phyloP scores from a whole-genome alignment of 2,888 invertebrate species.

The Eupithecia exiguata region DNA sequence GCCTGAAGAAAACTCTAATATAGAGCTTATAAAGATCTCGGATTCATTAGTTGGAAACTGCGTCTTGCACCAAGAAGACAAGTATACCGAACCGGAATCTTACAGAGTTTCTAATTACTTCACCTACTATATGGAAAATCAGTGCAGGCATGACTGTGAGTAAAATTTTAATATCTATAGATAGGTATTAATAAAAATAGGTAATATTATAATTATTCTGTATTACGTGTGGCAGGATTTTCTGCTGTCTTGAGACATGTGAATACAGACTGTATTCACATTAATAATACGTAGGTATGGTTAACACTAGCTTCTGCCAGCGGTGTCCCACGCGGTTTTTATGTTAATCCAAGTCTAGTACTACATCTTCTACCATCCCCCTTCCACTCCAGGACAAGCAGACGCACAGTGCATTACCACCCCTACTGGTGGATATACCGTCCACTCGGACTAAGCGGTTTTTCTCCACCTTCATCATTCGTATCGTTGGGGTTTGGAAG shows the following conservation, averaged over 20 bases:
- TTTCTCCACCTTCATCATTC: no score
- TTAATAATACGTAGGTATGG: no score
- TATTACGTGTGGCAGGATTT: neutral
- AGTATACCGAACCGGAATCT: conserved; percentile 89
- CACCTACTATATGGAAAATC: conserved; percentile 93
- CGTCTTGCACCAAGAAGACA: conserved; percentile 88
- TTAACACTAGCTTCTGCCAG: neutral
- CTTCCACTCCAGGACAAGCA: no score
- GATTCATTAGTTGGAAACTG: conserved; percentile 84
- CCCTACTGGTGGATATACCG: no score
- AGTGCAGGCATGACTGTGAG: conserved; percentile 88
- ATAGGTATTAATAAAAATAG: neutral
- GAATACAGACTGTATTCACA: no score
- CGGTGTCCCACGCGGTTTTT: no score
- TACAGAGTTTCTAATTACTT: conserved; percentile 89
- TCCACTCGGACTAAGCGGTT: no score
- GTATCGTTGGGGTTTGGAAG: no score
- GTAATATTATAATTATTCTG: neutral
- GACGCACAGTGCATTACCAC: no score
- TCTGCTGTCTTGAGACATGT: neutral
- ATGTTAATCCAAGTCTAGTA: no score
- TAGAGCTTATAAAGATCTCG: conserved; percentile 66
- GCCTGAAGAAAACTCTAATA: conserved; percentile 57
- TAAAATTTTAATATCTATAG: neutral
- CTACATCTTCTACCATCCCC: no score